Percentiles rank a stretch among this genome's conserved stretches.
Evolutionary conservation across 1,140 invertebrate genomes (phyloP).

Genomic region (Calephelis virginiensis): DNA sequence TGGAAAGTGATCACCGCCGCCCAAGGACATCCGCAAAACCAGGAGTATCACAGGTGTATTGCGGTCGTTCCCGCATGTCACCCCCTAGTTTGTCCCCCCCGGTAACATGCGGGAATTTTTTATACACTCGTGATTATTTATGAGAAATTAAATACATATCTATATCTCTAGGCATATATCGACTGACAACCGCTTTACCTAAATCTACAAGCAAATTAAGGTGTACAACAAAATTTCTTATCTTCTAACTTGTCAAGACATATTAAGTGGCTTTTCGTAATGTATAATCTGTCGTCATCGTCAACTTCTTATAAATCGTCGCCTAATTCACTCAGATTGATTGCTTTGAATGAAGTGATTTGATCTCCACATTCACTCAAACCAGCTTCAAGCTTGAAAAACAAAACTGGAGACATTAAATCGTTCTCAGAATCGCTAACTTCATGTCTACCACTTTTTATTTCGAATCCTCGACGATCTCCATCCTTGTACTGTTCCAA

Average conservation of each 20-base stretch:
- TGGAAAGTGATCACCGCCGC: too few species aligned
- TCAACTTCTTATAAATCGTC: constrained; percentile 27
- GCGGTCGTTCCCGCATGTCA: too few species aligned
- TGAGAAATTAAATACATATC: too few species aligned
- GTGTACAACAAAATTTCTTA: neutral
- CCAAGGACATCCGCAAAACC: too few species aligned
- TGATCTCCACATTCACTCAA: constrained; percentile 18
- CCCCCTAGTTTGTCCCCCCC: too few species aligned
- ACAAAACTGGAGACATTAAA: constrained; percentile 47
- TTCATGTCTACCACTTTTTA: constrained; percentile 61
- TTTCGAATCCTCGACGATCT: constrained; percentile 32
- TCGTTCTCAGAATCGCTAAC: constrained; percentile 62
- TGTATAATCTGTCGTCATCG: constrained; percentile 1
- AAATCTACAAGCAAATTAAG: neutral
- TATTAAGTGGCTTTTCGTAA: neutral
- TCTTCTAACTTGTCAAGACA: neutral
- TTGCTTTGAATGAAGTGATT: constrained; percentile 45
- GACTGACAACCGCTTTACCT: too few species aligned
- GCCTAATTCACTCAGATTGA: constrained; percentile 27
- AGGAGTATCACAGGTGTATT: too few species aligned
- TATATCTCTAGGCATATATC: too few species aligned
- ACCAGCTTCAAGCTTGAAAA: constrained; percentile 38
- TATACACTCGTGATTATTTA: too few species aligned
- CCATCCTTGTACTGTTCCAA: constrained; percentile 43
- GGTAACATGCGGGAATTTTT: too few species aligned